Conservation (phyloP, 1,140 invertebrate species). For the Zaprionus africanus region DNA sequence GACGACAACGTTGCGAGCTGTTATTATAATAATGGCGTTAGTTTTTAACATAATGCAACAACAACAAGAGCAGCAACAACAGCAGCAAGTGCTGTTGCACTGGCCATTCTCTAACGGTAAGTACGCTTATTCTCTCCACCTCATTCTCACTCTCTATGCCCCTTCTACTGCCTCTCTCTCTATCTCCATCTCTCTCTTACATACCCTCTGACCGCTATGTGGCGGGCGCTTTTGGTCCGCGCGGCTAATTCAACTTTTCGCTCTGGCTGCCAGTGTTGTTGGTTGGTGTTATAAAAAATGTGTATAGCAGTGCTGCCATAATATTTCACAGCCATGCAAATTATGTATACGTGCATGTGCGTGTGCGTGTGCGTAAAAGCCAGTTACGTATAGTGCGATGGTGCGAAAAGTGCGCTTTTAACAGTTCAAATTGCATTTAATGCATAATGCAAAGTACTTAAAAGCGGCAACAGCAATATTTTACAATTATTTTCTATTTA, state of each 20-base stretch:
- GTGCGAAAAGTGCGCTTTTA: slow-evolving; percentile 64
- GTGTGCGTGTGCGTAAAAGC: no score
- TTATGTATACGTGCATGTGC: slow-evolving; percentile 65
- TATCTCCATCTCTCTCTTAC: slow-evolving; percentile 2
- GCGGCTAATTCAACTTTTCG: slow-evolving; percentile 46
- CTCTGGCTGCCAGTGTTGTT: slow-evolving; percentile 20
- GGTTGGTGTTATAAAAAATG: slow-evolving; percentile 24
- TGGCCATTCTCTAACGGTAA: slow-evolving; percentile 73
- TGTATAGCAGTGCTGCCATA: slow-evolving; percentile 64
- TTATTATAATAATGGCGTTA: slow-evolving; percentile 77
- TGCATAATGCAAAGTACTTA: slow-evolving; percentile 56
- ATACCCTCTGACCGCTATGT: slow-evolving; percentile 31
- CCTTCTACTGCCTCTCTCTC: not conserved
- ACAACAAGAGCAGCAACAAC: slow-evolving; percentile 64
- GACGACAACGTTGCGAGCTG: slow-evolving; percentile 42
- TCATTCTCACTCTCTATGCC: not conserved
- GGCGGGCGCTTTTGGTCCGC: slow-evolving; percentile 18
- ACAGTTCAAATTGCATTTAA: slow-evolving; percentile 74
- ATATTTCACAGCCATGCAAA: slow-evolving; percentile 69
- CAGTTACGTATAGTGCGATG: not conserved
- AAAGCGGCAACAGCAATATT: slow-evolving; percentile 31
- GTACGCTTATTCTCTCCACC: slow-evolving; percentile 29
- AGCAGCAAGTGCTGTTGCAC: slow-evolving; percentile 56
- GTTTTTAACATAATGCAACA: slow-evolving; percentile 76
- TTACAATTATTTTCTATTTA: slow-evolving; percentile 25